Conservation (phyloP, 2,113 vertebrate species). For the Vicugna pacos region DNA sequence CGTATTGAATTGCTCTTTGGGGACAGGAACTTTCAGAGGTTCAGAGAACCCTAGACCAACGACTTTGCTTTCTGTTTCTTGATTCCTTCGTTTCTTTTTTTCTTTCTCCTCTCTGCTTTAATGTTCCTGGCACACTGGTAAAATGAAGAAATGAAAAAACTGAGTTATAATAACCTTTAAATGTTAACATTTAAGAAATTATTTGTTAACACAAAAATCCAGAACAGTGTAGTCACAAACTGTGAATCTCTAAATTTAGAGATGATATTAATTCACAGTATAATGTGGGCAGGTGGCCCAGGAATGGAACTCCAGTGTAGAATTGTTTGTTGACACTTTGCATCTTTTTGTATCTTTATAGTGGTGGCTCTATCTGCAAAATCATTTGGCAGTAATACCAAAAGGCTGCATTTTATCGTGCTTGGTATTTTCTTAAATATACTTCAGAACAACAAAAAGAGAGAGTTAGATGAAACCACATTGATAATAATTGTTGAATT, state of each 20-base stretch:
- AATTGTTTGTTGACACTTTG: not conserved
- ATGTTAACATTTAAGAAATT: conserved; percentile 67
- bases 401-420: not conserved
- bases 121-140: not conserved
- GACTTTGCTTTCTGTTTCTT: not conserved
- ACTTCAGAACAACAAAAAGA: not conserved
- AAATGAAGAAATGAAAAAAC: conserved; percentile 13
- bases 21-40: not conserved
- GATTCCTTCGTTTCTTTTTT: not conserved
- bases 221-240: not conserved
- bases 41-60: not conserved
- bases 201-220: conserved; percentile 33
- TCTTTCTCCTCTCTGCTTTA: not conserved
- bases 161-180: conserved; percentile 53
- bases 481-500: not conserved
- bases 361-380: not conserved
- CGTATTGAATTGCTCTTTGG: not conserved
- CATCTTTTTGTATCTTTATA: not conserved
- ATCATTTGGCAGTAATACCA: not conserved
- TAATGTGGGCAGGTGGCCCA: not conserved
- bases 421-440: conserved; percentile 40
- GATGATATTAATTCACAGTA: conserved; percentile 21
- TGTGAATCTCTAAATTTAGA: conserved; percentile 45
- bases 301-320: not conserved
- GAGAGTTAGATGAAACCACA: not conserved